A percentile compares a stretch with the other conserved stretches of the same genome.
These are phyloP conservation scores for Rhagoletis pomonella DNA, from an alignment of 1,140 invertebrate genomes.

Conservation along the genomic window DNA sequence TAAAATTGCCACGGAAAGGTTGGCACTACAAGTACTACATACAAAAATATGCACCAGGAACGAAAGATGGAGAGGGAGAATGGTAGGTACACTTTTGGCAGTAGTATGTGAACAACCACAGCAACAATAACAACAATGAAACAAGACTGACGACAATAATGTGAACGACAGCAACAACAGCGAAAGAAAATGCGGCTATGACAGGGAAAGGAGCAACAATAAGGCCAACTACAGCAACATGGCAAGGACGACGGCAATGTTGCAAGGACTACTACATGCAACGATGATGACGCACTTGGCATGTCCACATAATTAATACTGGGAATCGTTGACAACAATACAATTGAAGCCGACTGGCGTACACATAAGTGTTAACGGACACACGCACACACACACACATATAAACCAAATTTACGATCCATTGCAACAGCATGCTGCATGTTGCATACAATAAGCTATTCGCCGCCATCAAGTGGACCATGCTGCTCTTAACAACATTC, in stretches of 20 bases:
- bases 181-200: neutral
- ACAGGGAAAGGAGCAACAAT: neutral
- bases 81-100: neutral
- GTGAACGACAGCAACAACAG: neutral
- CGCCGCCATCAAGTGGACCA: too few relatives aligned
- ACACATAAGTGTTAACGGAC: neutral
- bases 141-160: slow-evolving; percentile 28
- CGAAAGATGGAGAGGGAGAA: too few relatives aligned
- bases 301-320: slow-evolving; percentile 41
- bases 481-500: too few relatives aligned
- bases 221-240: neutral
- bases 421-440: too few relatives aligned
- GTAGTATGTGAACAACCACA: neutral
- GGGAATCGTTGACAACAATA: slow-evolving; percentile 40
- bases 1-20: slow-evolving; percentile 2
- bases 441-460: too few relatives aligned
- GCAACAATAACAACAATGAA: neutral
- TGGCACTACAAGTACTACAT: too few relatives aligned
- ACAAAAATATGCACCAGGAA: too few relatives aligned
- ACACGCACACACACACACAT: neutral
- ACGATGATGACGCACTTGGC: slow-evolving; percentile 26
- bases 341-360: slow-evolving; percentile 13
- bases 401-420: too few relatives aligned
- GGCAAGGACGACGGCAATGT: neutral
- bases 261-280: neutral